phyloP scores from a whole-genome alignment of 2,113 vertebrate species.

The Xenus cinereus region DNA sequence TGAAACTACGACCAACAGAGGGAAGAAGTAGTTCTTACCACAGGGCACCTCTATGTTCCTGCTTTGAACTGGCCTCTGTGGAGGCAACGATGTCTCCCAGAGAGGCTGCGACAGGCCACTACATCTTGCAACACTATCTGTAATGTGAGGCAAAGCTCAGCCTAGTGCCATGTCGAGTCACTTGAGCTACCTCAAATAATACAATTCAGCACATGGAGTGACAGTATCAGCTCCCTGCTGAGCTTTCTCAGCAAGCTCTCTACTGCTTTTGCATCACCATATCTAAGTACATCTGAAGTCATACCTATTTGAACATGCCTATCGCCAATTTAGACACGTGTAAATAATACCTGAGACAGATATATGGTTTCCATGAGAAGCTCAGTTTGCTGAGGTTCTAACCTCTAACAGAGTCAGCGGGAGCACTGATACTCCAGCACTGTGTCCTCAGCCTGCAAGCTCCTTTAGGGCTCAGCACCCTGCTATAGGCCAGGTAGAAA shows the following conservation, averaged over 20 bases:
- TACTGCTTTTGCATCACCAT: accelerated
- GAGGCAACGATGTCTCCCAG: accelerated
- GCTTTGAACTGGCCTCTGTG: neutral
- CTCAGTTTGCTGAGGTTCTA: neutral
- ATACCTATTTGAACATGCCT: neutral
- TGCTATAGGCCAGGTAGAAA: neutral
- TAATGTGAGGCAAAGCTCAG: neutral
- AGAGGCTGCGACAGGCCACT: neutral
- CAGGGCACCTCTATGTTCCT: neutral
- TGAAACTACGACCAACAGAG: neutral
- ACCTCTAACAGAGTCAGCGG: neutral
- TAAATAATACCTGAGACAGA: neutral
- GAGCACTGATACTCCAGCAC: neutral
- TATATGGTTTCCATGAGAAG: accelerated
- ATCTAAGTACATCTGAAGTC: neutral
- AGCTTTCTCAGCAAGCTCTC: neutral
- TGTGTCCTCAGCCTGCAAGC: neutral
- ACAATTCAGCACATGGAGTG: neutral
- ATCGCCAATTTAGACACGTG: accelerated
- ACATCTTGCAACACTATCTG: neutral
- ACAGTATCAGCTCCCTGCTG: neutral
- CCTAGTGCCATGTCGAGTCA: accelerated
- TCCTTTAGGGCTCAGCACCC: neutral
- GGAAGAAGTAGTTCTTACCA: neutral
- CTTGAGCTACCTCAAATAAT: neutral